Evolutionary conservation across 2,113 vertebrate genomes (phyloP).

Genomic region (Grus americana): DNA sequence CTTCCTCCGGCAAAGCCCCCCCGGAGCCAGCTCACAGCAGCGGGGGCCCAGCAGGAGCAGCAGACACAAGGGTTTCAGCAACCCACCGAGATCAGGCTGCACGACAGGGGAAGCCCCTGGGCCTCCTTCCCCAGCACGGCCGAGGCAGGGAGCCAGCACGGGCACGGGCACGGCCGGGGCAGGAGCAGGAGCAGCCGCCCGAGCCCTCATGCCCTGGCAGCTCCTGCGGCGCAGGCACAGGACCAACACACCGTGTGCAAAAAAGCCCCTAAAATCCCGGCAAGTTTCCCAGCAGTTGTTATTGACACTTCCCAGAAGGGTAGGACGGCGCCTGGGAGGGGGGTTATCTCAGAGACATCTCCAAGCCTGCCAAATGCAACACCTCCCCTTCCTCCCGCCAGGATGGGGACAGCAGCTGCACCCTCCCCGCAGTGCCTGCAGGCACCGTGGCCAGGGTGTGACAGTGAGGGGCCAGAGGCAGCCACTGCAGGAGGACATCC

Average conservation of each 20-base stretch:
- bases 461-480: not conserved
- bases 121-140: rapidly evolving
- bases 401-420: not conserved
- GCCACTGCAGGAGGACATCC: rapidly evolving
- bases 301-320: not conserved
- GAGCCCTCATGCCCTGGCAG: not conserved
- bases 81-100: not conserved
- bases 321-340: not conserved
- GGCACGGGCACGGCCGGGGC: not conserved
- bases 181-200: not conserved
- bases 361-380: not conserved
- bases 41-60: not conserved
- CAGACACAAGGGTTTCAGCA: rapidly evolving
- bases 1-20: not conserved
- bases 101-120: not conserved
- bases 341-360: not conserved
- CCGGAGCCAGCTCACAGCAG: not conserved
- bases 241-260: rapidly evolving
- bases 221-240: not conserved
- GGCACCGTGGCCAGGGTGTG: not conserved
- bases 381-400: rapidly evolving
- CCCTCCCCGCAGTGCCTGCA: not conserved
- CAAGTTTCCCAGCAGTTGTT: not conserved
- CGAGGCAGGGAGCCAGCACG: rapidly evolving
- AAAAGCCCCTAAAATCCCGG: not conserved